phyloP scores from a whole-genome alignment of 2,888 invertebrate genomes.

The Leptura quadrifasciata region DNA sequence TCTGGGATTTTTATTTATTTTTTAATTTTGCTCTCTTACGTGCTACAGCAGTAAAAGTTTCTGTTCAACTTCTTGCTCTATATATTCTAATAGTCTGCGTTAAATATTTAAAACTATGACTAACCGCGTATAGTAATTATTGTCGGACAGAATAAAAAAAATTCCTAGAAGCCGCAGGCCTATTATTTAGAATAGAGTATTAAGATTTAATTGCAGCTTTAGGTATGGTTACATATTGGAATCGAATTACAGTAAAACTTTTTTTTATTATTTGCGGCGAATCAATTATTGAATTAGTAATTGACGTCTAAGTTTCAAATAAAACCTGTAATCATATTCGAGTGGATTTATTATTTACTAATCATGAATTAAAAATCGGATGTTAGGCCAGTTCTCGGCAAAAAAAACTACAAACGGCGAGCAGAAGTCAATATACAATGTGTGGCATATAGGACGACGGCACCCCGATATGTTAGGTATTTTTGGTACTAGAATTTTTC shows the following conservation, averaged over 20 bases:
- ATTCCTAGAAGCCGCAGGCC: neutral
- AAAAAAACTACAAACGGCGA: too few relatives aligned
- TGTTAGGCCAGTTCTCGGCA: too few relatives aligned
- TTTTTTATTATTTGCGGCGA: neutral
- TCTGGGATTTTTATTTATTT: too few relatives aligned
- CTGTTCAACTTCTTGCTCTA: neutral
- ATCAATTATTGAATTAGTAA: conserved; percentile 11
- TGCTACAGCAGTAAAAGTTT: neutral
- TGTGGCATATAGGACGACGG: too few relatives aligned
- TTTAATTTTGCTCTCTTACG: too few relatives aligned
- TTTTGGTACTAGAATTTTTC: too few relatives aligned
- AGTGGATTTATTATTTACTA: neutral
- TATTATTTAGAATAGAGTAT: neutral
- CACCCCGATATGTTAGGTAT: too few relatives aligned
- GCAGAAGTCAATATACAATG: too few relatives aligned
- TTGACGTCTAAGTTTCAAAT: neutral
- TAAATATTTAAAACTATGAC: neutral
- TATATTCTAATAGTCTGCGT: neutral
- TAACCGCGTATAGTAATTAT: neutral
- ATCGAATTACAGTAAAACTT: neutral
- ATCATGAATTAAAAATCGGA: neutral
- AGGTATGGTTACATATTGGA: neutral
- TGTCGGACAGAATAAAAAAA: neutral
- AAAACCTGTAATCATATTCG: neutral
- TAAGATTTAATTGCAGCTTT: neutral